Conservation (phyloP, 1,140 invertebrate genomes). For the Antheraea pernyi region DNA sequence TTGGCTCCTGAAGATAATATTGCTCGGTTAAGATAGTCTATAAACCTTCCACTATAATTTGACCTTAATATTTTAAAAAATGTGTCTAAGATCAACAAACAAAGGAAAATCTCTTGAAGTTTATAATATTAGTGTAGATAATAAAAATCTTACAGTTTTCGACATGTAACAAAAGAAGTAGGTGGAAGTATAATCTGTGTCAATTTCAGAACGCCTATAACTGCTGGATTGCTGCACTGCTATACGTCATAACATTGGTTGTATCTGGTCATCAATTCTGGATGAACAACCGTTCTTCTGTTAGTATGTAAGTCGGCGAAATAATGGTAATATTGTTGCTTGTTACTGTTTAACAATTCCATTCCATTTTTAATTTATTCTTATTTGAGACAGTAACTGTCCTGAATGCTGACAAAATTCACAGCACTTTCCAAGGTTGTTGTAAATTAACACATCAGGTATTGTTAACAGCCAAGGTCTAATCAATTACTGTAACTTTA, state of each 20-base stretch:
- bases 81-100: no score
- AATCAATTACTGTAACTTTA: slow-evolving; percentile 2
- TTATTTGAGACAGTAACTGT: background rate
- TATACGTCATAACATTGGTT: slow-evolving; percentile 92
- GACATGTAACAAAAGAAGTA: background rate
- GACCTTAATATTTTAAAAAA: no score
- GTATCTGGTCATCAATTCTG: slow-evolving; percentile 94
- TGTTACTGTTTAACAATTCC: slow-evolving; percentile 54
- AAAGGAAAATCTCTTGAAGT: no score
- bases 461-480: background rate
- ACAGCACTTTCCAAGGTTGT: slow-evolving; percentile 5
- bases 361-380: slow-evolving; percentile 53
- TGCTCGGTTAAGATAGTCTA: no score
- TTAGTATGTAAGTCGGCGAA: slow-evolving; percentile 71
- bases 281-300: slow-evolving; percentile 87
- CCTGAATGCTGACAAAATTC: background rate
- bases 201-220: slow-evolving; percentile 91
- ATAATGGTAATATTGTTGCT: slow-evolving; percentile 34
- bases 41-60: no score
- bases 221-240: slow-evolving; percentile 95
- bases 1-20: no score
- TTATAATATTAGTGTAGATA: no score
- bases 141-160: no score
- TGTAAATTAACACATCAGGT: slow-evolving; percentile 18
- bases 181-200: background rate